Evolutionary conservation across 2,113 vertebrate species (phyloP).

Genomic region (Pantherophis guttatus): DNA sequence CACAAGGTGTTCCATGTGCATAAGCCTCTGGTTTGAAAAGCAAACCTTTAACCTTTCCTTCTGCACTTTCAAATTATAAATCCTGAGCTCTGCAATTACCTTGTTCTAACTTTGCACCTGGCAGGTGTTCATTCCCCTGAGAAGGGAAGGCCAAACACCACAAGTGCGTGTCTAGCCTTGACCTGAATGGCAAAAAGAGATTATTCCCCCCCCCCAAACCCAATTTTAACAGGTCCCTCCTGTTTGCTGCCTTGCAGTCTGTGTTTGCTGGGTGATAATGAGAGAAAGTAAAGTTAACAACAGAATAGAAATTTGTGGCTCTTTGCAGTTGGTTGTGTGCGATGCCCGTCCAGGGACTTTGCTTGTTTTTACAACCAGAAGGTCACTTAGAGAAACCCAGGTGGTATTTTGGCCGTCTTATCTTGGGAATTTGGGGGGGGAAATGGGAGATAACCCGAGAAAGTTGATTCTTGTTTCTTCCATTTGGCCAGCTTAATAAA

Average conservation of each 20-base stretch:
- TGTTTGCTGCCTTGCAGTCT: not conserved
- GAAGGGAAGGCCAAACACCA: not conserved
- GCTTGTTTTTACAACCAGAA: not conserved
- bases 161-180: not conserved
- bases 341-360: not conserved
- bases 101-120: not conserved
- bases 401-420: constrained; percentile 17
- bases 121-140: not conserved
- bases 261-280: not conserved
- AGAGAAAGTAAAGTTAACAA: not conserved
- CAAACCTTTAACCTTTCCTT: not conserved
- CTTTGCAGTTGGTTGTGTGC: not conserved
- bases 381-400: constrained; percentile 11
- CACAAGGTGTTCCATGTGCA: not conserved
- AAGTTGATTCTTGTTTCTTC: not conserved
- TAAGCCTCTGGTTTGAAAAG: not conserved
- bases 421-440: not conserved
- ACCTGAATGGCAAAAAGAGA: not conserved
- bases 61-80: not conserved
- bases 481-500: not conserved
- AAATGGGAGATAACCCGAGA: not conserved
- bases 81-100: not conserved
- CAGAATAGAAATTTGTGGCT: not conserved
- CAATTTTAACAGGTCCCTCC: not conserved
- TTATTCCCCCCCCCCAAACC: fast-evolving